Evolutionary conservation across 1,140 invertebrate species (phyloP).

Genomic region (Drosophila yakuba): DNA sequence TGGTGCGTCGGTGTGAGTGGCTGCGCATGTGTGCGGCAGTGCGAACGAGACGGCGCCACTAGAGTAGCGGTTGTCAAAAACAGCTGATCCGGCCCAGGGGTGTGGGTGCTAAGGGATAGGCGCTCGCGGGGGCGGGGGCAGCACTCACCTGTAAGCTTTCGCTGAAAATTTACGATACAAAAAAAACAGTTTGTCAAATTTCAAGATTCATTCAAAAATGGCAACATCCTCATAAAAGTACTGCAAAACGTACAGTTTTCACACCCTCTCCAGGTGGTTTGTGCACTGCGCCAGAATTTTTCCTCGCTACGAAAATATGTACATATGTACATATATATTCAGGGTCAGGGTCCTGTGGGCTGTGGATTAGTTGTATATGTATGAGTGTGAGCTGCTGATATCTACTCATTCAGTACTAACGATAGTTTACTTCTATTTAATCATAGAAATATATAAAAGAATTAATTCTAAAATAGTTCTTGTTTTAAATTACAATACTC

Average conservation of each 20-base stretch:
- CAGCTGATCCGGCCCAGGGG: slow-evolving; percentile 44
- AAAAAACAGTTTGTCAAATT: not conserved
- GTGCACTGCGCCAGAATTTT: not conserved
- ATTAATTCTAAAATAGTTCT: no score
- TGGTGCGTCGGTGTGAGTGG: slow-evolving; percentile 41
- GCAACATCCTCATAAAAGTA: not conserved
- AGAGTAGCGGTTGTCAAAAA: slow-evolving; percentile 60
- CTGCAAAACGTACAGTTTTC: not conserved
- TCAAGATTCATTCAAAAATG: not conserved
- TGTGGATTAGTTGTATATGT: not conserved
- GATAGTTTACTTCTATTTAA: no score
- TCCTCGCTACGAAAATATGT: not conserved
- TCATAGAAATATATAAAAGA: no score
- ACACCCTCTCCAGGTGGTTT: not conserved
- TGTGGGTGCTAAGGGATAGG: slow-evolving; percentile 5
- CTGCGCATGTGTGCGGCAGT: slow-evolving; percentile 43
- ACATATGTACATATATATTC: not conserved
- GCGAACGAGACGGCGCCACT: slow-evolving; percentile 35
- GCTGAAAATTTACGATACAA: slow-evolving; percentile 10
- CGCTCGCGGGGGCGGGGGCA: not conserved
- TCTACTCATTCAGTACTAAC: not conserved
- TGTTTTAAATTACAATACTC: no score
- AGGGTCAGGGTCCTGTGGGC: slow-evolving; percentile 5
- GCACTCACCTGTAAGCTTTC: slow-evolving; percentile 63
- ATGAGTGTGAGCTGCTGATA: not conserved